phyloP scores from a whole-genome alignment of 2,888 invertebrate genomes.

The Drosophila paramelanica region DNA sequence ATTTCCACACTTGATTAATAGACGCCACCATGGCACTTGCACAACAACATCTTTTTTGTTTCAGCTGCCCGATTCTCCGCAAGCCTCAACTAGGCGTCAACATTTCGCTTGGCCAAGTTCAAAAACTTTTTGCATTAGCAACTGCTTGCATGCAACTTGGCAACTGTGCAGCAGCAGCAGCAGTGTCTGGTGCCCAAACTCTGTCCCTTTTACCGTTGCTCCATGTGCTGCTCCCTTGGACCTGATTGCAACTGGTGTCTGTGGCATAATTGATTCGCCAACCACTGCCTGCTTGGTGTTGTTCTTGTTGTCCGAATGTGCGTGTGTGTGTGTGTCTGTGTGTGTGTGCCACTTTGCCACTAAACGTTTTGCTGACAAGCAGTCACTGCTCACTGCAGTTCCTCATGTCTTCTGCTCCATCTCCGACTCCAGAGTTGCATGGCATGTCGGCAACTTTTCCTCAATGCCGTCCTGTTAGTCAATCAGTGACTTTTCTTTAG shows the following conservation, averaged over 20 bases:
- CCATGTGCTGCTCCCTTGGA: slow-evolving; percentile 25
- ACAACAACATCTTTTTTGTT: slow-evolving; percentile 4
- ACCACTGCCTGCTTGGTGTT: slow-evolving; percentile 37
- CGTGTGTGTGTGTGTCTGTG: slow-evolving; percentile 37
- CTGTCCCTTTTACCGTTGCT: background rate
- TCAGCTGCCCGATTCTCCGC: background rate
- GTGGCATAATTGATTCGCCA: slow-evolving; percentile 76
- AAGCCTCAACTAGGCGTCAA: slow-evolving; percentile 51
- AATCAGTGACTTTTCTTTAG: slow-evolving; percentile 77
- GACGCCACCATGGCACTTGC: slow-evolving; percentile 22
- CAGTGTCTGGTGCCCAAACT: slow-evolving; percentile 25
- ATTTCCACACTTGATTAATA: slow-evolving; percentile 44
- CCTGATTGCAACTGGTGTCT: slow-evolving; percentile 69
- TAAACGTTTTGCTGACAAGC: slow-evolving; percentile 79
- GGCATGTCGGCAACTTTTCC: slow-evolving; percentile 47
- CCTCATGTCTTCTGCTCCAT: slow-evolving; percentile 22
- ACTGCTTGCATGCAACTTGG: slow-evolving; percentile 57
- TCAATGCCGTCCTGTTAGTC: slow-evolving; percentile 68
- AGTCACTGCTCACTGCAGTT: slow-evolving; percentile 61
- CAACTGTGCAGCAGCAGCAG: slow-evolving; percentile 24
- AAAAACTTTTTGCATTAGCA: slow-evolving; percentile 75
- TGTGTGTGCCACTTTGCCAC: slow-evolving; percentile 53
- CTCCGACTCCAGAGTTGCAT: slow-evolving; percentile 10
- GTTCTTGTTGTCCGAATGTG: slow-evolving; percentile 11
- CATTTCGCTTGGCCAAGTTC: slow-evolving; percentile 52